phyloP scores from a whole-genome alignment of 2,888 invertebrate genomes.

The Trissonchulus sp. region DNA sequence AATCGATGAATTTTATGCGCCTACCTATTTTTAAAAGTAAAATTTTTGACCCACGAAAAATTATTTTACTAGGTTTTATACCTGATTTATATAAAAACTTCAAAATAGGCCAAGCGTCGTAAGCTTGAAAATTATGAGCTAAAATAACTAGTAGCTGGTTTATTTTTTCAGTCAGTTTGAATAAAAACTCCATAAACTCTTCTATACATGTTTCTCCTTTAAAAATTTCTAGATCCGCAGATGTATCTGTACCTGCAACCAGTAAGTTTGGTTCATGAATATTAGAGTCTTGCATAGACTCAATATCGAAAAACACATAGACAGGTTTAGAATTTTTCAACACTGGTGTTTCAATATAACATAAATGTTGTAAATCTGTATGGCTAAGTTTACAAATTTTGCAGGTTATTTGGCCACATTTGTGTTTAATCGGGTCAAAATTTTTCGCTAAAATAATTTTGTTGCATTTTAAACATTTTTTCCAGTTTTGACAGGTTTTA shows the following conservation, averaged over 20 bases:
- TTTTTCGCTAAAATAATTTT: neutral
- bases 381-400: neutral
- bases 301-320: conserved; percentile 19
- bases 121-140: conserved; percentile 15
- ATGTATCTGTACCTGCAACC: neutral
- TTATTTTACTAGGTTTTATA: conserved; percentile 21
- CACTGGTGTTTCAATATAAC: neutral
- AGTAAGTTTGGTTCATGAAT: conserved; percentile 18
- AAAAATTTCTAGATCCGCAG: neutral
- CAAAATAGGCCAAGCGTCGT: conserved; percentile 15
- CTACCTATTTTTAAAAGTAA: neutral
- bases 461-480: neutral
- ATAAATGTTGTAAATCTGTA: neutral
- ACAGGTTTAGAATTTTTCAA: neutral
- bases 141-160: neutral
- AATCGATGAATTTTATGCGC: conserved; percentile 12
- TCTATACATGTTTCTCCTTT: conserved; percentile 18
- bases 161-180: neutral
- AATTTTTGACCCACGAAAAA: conserved; percentile 12
- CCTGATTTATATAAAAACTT: conserved; percentile 6
- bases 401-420: neutral
- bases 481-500: neutral
- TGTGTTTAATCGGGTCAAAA: neutral
- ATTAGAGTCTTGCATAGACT: conserved; percentile 10
- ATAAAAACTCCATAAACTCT: conserved; percentile 12